Evolutionary conservation across 2,888 invertebrate genomes (phyloP), one percentile per base, ranked within the genome.

Genomic region (Drosophila dives): DNA sequence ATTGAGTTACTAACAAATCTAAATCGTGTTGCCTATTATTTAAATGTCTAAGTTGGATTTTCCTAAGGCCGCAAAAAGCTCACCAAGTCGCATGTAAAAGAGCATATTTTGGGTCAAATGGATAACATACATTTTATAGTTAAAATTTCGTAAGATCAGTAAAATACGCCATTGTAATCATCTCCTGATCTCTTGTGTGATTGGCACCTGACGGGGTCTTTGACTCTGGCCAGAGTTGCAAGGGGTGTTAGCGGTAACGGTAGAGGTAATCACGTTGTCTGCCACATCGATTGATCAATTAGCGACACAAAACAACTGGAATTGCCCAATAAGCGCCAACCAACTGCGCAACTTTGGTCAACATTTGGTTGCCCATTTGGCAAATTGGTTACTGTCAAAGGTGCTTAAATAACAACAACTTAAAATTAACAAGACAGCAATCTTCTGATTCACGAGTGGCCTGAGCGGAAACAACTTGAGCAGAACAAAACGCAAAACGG

Each of bases 231-330:
- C 45, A 12, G 20, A 20, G 45, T 20, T 45, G 4, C 29, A 29
- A 29, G 33, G 12, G n/a, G 15, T 23, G 17, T 15, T 23, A 3
- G 11, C n/a, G 6, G 58, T 3, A 10, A 17, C 34, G 63, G 17
- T 15, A 8, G 33, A 36, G 15, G 6, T 5, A 15, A 29, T 26
- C 29, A 3, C 34, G 45, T 12, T 33, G 61, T 33, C 38, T n/a
- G 48, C 50, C 23, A 26, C 36, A 45, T 60, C 55, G 67, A 77
- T 72, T 77, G 77, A 77, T 67, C 66, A 77, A 72, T 72, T 72
- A 42, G 59, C 72, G 66, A 38, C 58, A 60, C 15, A 64, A 38
- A 32, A 29, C 48, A 38, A 53, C 32, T 66, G 64, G 53, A 53
- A 66, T 64, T 66, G 64, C 20, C 64, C 15, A 36, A 36, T 36